phyloP scores from a whole-genome alignment of 1,140 invertebrate genomes.

The Drosophila fuyamai region DNA sequence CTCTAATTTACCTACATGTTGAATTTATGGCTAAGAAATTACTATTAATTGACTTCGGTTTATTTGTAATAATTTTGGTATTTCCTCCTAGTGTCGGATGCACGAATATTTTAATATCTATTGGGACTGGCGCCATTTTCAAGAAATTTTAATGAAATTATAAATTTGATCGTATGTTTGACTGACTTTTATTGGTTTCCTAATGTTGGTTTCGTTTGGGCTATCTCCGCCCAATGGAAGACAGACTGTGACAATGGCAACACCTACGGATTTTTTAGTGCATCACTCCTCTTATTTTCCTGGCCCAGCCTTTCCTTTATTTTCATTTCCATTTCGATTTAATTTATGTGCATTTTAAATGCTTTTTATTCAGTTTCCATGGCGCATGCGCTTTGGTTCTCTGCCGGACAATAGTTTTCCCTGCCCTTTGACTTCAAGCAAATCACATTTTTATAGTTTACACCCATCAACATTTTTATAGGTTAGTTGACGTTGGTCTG shows the following conservation, averaged over 20 bases:
- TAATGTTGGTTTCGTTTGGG: slow-evolving; percentile 5
- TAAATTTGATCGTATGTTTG: slow-evolving; percentile 50
- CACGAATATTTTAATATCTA: slow-evolving; percentile 30
- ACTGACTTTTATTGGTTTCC: slow-evolving; percentile 51
- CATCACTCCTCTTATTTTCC: slow-evolving; percentile 17
- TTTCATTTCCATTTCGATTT: slow-evolving; percentile 44
- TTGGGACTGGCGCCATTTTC: slow-evolving; percentile 63
- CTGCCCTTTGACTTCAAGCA: slow-evolving; percentile 16
- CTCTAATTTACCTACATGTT: slow-evolving; percentile 15
- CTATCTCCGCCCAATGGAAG: slow-evolving; percentile 18
- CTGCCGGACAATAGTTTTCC: slow-evolving; percentile 24
- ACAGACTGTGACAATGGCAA: slow-evolving; percentile 58
- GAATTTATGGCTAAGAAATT: slow-evolving; percentile 12
- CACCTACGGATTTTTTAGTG: slow-evolving; percentile 65
- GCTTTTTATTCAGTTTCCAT: slow-evolving; percentile 25
- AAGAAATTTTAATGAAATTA: slow-evolving; percentile 68
- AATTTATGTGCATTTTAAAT: slow-evolving; percentile 71
- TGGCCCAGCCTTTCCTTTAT: slow-evolving; percentile 16
- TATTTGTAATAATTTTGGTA: slow-evolving; percentile 7
- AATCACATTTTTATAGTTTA: slow-evolving; percentile 55
- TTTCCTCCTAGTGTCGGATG: not conserved
- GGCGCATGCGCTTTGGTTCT: slow-evolving; percentile 71
- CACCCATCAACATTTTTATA: slow-evolving; percentile 54
- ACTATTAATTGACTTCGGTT: not conserved
- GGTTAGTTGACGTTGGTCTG: slow-evolving; percentile 14